Base-by-base conservation (phyloP, 2,888 invertebrate genomes). In the Thyatira batis region DNA sequence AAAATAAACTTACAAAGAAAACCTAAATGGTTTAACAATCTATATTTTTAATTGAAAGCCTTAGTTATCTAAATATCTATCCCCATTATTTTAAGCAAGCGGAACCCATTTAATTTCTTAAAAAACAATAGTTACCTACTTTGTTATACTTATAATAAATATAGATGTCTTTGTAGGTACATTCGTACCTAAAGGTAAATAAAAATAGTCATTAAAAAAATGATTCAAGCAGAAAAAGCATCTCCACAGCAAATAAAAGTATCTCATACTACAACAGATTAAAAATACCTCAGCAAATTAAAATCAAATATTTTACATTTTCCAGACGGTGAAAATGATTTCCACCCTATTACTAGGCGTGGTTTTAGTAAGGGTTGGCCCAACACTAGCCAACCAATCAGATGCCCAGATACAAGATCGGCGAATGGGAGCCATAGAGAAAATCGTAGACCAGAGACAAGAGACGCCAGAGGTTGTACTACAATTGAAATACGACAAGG, bases 401-500 rank as follows among this genome's bases (percentile, higher is more conserved):
- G 78, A 73, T 23, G 21, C 55, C 2, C 57, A 51, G 54, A 55
- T 63, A 52, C 58, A 72, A 17, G 67, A 66, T 1, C 68, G 72
- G 53, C 84, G 84, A 86, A 86, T 86, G 9, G 65, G 53, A 20
- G 55, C 64, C 4, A 54, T 56, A 55, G 70, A 60, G 39, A 60
- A 56, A 21, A 63, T 52, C 9, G 76, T 20, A 25, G 75, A 73
- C 81, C 69, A 71, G 78, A 81, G 84, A 80, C 76, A 63, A 59
- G 82, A 81, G 20, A 80, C 82, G 2, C 89, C 91, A 0, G 90
- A 90, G 65, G 90, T 92, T 9, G 85, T 92, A 45, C 68, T 92
- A 20, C 89, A 91, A 61, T 72, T 92, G 69, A 92, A 92, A 65
- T 92, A 92, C 61, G 82, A 87, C 52, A 73, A 77, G 13, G 92